phyloP scores from a whole-genome alignment of 2,888 invertebrate genomes.

The Poecilobothrus nobilitatus region DNA sequence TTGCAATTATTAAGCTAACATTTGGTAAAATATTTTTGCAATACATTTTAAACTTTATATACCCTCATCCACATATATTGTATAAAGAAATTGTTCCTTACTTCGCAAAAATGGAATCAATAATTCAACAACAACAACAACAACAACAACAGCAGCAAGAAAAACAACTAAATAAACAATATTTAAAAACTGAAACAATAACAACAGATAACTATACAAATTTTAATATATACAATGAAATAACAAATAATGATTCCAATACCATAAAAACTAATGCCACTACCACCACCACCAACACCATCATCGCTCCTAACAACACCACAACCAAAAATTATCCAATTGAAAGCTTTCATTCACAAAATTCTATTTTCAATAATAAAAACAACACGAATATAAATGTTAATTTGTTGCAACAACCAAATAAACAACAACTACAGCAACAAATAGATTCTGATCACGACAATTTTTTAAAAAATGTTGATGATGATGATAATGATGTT shows the following conservation, averaged over 20 bases:
- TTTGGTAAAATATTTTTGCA: not conserved
- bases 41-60: not conserved
- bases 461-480: not conserved
- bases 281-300: not conserved
- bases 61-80: no score
- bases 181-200: not conserved
- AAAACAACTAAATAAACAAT: not conserved
- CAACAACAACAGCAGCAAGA: not conserved
- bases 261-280: not conserved
- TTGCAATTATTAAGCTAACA: not conserved
- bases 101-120: not conserved
- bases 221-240: not conserved
- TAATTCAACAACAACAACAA: slow-evolving; percentile 1
- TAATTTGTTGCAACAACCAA: not conserved
- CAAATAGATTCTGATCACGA: not conserved
- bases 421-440: not conserved
- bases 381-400: not conserved
- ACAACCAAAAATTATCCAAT: not conserved
- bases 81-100: not conserved
- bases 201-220: not conserved
- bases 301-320: not conserved
- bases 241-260: not conserved
- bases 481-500: not conserved
- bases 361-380: not conserved
- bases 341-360: slow-evolving; percentile 1